Base-by-base conservation (phyloP, 2,797 vertebrate genomes). In the Sebastes goodei region DNA sequence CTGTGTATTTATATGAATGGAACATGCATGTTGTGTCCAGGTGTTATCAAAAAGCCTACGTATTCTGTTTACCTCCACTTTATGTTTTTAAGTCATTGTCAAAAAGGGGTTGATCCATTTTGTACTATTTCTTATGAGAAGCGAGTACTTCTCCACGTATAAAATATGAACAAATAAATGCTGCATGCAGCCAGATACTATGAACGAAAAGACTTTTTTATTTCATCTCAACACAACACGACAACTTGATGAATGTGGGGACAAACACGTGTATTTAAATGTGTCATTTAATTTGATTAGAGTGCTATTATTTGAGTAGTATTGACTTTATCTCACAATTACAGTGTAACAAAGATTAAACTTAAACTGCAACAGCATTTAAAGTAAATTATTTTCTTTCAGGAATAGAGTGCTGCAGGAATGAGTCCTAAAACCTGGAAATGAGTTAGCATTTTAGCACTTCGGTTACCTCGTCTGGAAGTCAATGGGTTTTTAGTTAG, bases 121-220 rank as follows among this genome's bases (percentile, higher is more conserved):
- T 95, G 96, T 97, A 96, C 96, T 88, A 94, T 95, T 93, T 90
- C 95, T 95, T 94, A 95, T 92, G 90, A 91, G 93, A 93, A 92
- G 94, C 88, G 86, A 93, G 93, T 84, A 91, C 94, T 95, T 95
- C 95, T 94, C 86, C 32, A 91, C 86, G 89, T 95, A 94, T 94
- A 88, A 90, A 93, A 93, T 75, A 92, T 92, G 91, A 94, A 88
- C 86, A 89, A 97, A 97, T 96, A 97, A 97, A 97, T 86, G 97
- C 96, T 96, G 97, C 97, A 97, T 97, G 97, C 96, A 97, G 97
- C 97, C 94, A 89, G 82, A 92, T 59, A 78, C 66, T 68, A 49
- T n/a, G 15, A 73, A 55, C 5, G 20, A 68, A 62, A 10, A 11
- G 1, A 27, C 8, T 2, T 80, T 71, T 89, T 88, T 81, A 86